phyloP scores from a whole-genome alignment of 2,888 invertebrate genomes.

The Ptycholaimellus sp. region DNA sequence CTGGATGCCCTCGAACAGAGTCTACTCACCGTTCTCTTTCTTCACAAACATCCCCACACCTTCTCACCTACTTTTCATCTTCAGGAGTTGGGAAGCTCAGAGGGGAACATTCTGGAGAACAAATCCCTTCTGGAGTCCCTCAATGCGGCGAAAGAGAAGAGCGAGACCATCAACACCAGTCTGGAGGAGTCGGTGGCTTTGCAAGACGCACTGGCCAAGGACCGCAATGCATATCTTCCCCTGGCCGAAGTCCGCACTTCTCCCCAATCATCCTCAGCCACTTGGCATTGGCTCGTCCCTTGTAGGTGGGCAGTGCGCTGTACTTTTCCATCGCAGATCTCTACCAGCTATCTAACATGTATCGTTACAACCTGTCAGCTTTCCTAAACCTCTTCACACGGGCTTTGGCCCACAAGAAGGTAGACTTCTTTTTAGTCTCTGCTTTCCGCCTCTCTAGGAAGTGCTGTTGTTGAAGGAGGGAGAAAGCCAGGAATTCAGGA shows the following conservation, averaged over 20 bases:
- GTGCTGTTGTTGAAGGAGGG: background rate
- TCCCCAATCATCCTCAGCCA: no score
- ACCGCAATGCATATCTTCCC: constrained; percentile 41
- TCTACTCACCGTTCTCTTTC: constrained; percentile 41
- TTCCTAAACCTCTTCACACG: constrained; percentile 37
- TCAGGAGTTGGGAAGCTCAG: constrained; percentile 42
- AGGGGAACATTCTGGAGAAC: constrained; percentile 63
- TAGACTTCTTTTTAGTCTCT: constrained; percentile 2
- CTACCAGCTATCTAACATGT: constrained; percentile 41
- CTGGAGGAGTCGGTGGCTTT: constrained; percentile 43
- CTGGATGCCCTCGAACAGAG: constrained; percentile 61
- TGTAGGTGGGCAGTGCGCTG: constrained; percentile 37
- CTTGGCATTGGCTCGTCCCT: no score
- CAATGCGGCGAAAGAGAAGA: constrained; percentile 52
- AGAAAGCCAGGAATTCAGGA: constrained; percentile 1
- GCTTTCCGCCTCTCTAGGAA: background rate
- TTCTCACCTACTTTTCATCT: background rate
- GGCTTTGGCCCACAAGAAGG: constrained; percentile 26
- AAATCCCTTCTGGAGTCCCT: constrained; percentile 47
- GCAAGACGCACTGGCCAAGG: constrained; percentile 29
- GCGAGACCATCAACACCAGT: constrained; percentile 43
- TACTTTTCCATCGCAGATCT: constrained; percentile 43
- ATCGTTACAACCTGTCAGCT: constrained; percentile 38
- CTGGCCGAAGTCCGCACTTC: constrained; percentile 41
- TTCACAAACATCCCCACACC: background rate